A percentile compares a stretch with the other conserved stretches of the same genome.
Conservation (phyloP, 2,797 vertebrate genomes). For the Craterocephalus amniculus region DNA sequence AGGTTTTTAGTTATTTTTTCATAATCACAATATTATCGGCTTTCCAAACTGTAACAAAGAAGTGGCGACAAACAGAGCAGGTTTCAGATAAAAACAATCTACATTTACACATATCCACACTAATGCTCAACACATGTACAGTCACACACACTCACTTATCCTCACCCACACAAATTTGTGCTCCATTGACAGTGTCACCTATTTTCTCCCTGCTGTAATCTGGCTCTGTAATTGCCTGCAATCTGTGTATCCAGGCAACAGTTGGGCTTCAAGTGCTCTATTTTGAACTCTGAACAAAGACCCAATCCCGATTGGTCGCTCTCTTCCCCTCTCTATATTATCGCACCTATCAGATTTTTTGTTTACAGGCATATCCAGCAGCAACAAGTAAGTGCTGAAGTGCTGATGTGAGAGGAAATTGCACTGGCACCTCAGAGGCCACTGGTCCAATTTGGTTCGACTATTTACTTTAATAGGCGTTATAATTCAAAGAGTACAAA, state of each 20-base stretch:
- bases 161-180: slow-evolving; percentile 47
- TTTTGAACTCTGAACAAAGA: slow-evolving; percentile 68
- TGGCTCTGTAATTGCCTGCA: slow-evolving; percentile 71
- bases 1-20: neutral
- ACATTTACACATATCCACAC: slow-evolving; percentile 36
- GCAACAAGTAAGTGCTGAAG: slow-evolving; percentile 25
- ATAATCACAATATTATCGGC: neutral
- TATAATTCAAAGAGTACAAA: slow-evolving; percentile 11
- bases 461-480: slow-evolving; percentile 11
- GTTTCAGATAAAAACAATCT: slow-evolving; percentile 5
- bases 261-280: slow-evolving; percentile 69
- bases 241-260: slow-evolving; percentile 78
- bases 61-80: slow-evolving; percentile 1
- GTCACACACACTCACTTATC: slow-evolving; percentile 28
- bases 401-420: slow-evolving; percentile 41
- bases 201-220: slow-evolving; percentile 70
- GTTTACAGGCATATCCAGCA: slow-evolving; percentile 38
- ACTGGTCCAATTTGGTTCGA: slow-evolving; percentile 46
- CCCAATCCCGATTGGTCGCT: slow-evolving; percentile 63
- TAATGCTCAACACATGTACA: slow-evolving; percentile 34
- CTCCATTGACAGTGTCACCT: slow-evolving; percentile 70
- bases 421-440: slow-evolving; percentile 47
- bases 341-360: slow-evolving; percentile 56
- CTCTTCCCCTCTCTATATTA: slow-evolving; percentile 32
- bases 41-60: slow-evolving; percentile 2